Percentiles rank a stretch among this genome's conserved stretches.
Conservation (phyloP, 2,797 vertebrate species). For the Tenualosa thibaudeaui region DNA sequence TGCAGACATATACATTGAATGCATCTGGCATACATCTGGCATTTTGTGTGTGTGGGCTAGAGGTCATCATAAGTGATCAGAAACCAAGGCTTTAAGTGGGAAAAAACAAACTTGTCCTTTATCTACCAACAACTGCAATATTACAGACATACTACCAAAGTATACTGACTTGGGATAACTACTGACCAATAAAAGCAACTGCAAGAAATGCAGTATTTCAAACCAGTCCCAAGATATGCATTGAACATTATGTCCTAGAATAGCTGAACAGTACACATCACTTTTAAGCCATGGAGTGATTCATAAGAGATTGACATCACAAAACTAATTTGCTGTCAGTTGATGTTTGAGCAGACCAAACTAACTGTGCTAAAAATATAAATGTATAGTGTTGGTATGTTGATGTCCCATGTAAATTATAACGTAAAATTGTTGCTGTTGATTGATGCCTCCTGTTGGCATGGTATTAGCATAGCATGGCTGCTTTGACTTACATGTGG, state of each 20-base stretch:
- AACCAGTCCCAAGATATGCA: not conserved
- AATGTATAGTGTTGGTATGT: too few relatives aligned
- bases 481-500: slow-evolving; percentile 76
- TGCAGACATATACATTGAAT: not conserved
- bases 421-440: not conserved
- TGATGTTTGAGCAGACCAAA: not conserved
- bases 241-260: not conserved
- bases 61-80: too few relatives aligned
- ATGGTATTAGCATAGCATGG: not conserved
- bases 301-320: not conserved
- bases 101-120: too few relatives aligned
- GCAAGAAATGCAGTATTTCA: not conserved
- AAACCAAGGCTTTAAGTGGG: too few relatives aligned
- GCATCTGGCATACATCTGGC: not conserved
- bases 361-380: not conserved
- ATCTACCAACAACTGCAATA: not conserved
- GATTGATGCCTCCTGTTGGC: not conserved
- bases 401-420: too few relatives aligned
- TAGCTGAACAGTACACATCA: not conserved
- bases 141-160: too few relatives aligned
- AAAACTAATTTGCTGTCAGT: not conserved
- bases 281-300: not conserved
- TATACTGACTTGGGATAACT: not conserved
- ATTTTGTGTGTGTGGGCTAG: not conserved
- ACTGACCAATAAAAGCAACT: not conserved